Percentiles rank a stretch among this genome's conserved stretches.
Evolutionary conservation across 1,140 invertebrate species (phyloP).

Genomic region (Metaphire vulgaris): DNA sequence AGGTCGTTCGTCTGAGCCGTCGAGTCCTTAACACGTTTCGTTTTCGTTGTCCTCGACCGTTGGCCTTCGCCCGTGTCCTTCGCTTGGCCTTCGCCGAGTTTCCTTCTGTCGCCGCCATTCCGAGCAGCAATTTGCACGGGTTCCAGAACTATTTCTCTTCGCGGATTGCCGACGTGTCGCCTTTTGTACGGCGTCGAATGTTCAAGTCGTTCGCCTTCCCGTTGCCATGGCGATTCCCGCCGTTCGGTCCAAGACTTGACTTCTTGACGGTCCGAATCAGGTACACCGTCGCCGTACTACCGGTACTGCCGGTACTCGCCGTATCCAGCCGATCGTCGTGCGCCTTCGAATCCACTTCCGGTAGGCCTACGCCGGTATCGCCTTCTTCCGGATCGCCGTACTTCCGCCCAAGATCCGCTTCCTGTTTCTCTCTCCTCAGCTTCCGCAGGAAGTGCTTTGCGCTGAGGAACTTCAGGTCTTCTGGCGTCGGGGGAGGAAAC

Average conservation of each 20-base stretch:
- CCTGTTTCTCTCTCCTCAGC: background rate
- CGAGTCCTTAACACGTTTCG: background rate
- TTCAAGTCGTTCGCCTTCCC: too few relatives aligned
- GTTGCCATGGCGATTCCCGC: too few relatives aligned
- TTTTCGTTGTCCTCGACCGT: background rate
- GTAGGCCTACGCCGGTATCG: too few relatives aligned
- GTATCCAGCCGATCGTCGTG: background rate
- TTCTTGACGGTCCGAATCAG: background rate
- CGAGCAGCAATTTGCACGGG: too few relatives aligned
- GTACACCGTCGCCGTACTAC: background rate
- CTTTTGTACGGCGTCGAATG: too few relatives aligned
- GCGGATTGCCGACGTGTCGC: too few relatives aligned
- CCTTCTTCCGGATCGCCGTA: too few relatives aligned
- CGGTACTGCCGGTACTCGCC: background rate
- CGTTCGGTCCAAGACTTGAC: background rate
- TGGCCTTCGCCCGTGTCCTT: background rate
- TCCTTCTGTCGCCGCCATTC: too few relatives aligned
- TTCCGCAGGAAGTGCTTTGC: background rate
- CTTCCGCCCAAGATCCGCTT: background rate
- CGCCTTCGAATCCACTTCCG: background rate
- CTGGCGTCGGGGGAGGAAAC: background rate
- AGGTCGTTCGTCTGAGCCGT: background rate
- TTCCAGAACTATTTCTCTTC: too few relatives aligned
- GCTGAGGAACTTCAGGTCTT: background rate
- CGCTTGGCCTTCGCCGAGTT: background rate